Evolutionary conservation across 2,888 invertebrate genomes (phyloP), one percentile per base, ranked within the genome.

Genomic region (Pemphredon lugubris): DNA sequence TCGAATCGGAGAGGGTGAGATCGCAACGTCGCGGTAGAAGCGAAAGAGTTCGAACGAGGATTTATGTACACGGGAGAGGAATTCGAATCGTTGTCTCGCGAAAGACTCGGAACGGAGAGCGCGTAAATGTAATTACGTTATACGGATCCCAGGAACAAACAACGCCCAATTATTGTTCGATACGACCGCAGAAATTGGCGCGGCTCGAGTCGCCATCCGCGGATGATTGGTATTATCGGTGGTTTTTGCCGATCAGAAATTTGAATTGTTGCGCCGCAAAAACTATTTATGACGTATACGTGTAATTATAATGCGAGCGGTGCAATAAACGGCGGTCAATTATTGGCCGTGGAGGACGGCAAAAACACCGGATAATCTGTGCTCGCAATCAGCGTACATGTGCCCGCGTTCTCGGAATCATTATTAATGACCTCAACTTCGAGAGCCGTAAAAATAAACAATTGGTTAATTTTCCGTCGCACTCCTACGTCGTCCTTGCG

Each of bases 331-430:
- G 32, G 16, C 16, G 37, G 45, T 40, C 47, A 55, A 65, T 65
- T 51, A 61, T 37, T 40, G 16, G 54, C 39, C 18, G 7, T 7
- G 14, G 3, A 14, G 48, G 9, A 16, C 7, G 9, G 34, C 34
- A 71, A 71, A 71, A 71, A 71, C 20, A 32, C 23, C n/a, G 39
- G 11, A 39, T 60, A 50, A 51, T 60, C 59, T 20, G 32, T 11
- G 2, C 9, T 30, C 21, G 70, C 53, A 51, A 67, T 60, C 44
- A 55, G 16, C 23, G 18, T 20, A 16, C 37, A 20, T 16, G 20
- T 13, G 14, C 20, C 18, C 26, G n/a, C 16, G 11, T 67, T 67
- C 67, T n/a, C 39, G 42, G 69, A 67, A 59, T 59, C 21, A 13
- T 39, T 21, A n/a, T n/a, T 53, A 48, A 69, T 39, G 26, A 48